Conservation (phyloP, 2,113 vertebrate genomes). For the Pedionomus torquatus region DNA sequence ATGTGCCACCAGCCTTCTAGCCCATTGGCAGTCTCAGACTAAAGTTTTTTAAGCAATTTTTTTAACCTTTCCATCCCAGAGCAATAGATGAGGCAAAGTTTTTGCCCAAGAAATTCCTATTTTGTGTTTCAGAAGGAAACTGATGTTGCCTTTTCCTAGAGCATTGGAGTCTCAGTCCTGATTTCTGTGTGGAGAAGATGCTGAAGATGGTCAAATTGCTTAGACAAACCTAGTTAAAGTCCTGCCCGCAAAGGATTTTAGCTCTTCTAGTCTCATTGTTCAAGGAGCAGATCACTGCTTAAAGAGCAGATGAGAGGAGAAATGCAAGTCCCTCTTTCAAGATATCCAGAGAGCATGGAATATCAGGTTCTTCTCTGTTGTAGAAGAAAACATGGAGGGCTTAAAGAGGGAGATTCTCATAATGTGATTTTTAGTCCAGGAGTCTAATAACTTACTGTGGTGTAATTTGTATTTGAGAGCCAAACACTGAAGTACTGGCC, state of each 20-base stretch:
- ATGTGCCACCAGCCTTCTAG: background rate
- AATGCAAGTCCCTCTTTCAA: background rate
- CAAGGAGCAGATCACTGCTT: background rate
- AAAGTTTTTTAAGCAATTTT: background rate
- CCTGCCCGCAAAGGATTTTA: background rate
- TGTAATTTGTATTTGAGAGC: background rate
- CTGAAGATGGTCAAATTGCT: background rate
- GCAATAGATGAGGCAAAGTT: background rate
- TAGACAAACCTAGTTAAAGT: background rate
- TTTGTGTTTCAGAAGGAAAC: background rate
- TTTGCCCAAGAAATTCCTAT: background rate
- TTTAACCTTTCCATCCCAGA: background rate
- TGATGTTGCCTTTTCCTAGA: background rate
- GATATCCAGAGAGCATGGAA: background rate
- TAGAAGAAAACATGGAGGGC: background rate
- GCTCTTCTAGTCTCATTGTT: background rate
- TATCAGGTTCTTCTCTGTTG: background rate
- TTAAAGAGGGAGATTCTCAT: background rate
- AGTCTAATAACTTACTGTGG: background rate
- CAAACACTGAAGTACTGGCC: background rate
- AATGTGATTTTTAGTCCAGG: background rate
- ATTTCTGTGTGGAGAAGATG: background rate
- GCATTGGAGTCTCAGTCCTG: accelerated
- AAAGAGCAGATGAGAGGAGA: background rate
- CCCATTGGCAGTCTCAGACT: background rate